phyloP scores from a whole-genome alignment of 1,140 invertebrate species.

The Neotoxoptera formosana region DNA sequence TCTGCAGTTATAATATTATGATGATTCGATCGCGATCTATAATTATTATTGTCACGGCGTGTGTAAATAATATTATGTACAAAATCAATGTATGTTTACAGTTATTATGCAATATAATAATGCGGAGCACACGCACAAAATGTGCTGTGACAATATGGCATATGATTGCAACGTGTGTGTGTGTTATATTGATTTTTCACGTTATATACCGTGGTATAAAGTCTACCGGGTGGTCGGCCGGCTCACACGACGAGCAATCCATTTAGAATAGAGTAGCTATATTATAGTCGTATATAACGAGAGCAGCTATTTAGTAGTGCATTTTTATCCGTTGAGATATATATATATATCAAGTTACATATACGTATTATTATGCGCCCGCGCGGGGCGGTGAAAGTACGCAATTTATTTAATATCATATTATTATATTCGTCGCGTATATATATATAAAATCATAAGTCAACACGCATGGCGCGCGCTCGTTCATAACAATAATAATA shows the following conservation, averaged over 20 bases:
- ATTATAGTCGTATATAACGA: too few relatives aligned
- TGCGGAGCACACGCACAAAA: neutral
- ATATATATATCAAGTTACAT: too few relatives aligned
- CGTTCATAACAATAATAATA: too few relatives aligned
- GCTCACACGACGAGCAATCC: neutral
- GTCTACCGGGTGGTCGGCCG: slow-evolving; percentile 26
- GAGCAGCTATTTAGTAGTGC: neutral
- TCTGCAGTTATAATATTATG: too few relatives aligned
- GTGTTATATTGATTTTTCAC: neutral
- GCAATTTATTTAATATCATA: neutral
- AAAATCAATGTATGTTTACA: neutral
- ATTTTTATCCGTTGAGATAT: neutral
- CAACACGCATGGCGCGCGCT: slow-evolving; percentile 1
- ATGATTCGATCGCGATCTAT: too few relatives aligned
- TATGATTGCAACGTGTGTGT: neutral
- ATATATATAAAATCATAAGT: slow-evolving; percentile 25
- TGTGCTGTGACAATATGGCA: neutral
- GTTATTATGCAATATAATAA: neutral
- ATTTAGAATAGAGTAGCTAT: slow-evolving; percentile 26
- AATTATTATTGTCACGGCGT: too few relatives aligned
- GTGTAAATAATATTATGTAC: neutral
- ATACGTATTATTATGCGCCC: too few relatives aligned
- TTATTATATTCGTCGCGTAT: neutral
- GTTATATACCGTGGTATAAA: neutral
- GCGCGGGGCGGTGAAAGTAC: neutral